phyloP scores from a whole-genome alignment of 2,113 vertebrate genomes.

The Craseonycteris thonglongyai region DNA sequence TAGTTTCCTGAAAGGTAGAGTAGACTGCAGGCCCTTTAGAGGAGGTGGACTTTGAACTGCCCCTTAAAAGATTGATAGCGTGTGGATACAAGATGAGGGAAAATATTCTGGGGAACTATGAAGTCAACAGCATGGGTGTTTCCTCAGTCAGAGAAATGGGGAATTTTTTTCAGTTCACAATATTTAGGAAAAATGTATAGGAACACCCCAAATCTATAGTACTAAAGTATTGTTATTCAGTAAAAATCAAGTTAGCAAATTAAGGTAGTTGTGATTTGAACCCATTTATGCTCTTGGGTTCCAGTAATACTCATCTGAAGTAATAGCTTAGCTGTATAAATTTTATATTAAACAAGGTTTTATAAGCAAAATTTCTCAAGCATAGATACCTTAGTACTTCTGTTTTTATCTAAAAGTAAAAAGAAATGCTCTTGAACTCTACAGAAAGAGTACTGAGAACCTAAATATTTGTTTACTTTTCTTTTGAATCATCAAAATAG shows the following conservation, averaged over 20 bases:
- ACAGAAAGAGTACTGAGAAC: background rate
- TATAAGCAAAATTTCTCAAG: background rate
- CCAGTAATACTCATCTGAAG: background rate
- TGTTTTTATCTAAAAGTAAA: background rate
- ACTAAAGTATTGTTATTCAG: background rate
- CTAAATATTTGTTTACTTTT: slow-evolving; percentile 19
- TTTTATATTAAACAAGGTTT: background rate
- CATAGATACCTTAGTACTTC: background rate
- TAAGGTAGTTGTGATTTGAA: slow-evolving; percentile 1
- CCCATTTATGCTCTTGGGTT: background rate
- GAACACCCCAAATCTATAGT: background rate
- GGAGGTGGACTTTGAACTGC: background rate
- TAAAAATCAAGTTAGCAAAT: slow-evolving; percentile 14
- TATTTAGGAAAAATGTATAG: background rate
- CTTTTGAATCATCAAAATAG: slow-evolving; percentile 27
- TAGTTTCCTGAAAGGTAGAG: background rate
- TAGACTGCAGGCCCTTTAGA: background rate
- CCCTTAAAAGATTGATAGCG: background rate
- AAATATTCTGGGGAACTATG: background rate
- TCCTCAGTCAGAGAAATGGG: background rate
- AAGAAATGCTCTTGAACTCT: background rate
- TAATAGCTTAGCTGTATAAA: background rate
- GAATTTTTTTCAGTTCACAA: background rate
- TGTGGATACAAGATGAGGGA: background rate
- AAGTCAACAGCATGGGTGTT: background rate